phyloP scores from a whole-genome alignment of 2,113 vertebrate species.

The Tiliqua scincoides region DNA sequence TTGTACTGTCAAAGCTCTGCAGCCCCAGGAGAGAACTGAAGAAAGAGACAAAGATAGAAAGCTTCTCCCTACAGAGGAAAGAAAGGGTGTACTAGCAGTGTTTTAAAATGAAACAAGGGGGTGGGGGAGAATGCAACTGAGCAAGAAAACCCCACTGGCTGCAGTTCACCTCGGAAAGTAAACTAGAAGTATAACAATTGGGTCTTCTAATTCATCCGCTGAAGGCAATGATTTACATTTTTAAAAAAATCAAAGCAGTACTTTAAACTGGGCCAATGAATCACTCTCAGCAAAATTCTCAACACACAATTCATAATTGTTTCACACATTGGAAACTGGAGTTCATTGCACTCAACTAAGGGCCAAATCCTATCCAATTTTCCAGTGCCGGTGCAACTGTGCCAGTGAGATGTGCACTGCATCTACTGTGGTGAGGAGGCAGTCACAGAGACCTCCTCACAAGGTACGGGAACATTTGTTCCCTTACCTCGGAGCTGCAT shows the following conservation, averaged over 20 bases:
- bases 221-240: not conserved
- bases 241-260: not conserved
- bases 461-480: too few relatives aligned
- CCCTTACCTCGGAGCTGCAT: too few relatives aligned
- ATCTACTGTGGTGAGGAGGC: too few relatives aligned
- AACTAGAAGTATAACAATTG: not conserved
- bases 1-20: slow-evolving; percentile 6
- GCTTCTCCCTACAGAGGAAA: not conserved
- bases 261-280: not conserved
- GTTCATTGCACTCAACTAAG: not conserved
- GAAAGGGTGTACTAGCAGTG: not conserved
- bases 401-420: too few relatives aligned
- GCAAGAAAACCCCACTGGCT: not conserved
- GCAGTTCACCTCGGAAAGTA: not conserved
- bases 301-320: not conserved
- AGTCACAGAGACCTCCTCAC: too few relatives aligned
- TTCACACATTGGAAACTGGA: not conserved
- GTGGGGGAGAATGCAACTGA: slow-evolving; percentile 3
- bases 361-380: too few relatives aligned
- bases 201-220: not conserved
- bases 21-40: not conserved
- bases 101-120: slow-evolving; percentile 6
- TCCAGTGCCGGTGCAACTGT: too few relatives aligned
- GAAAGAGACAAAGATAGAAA: not conserved
- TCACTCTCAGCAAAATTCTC: not conserved